Percentiles rank a stretch among this genome's conserved stretches.
Conservation (phyloP, 2,888 invertebrate species). For the Hydriomena furcata region DNA sequence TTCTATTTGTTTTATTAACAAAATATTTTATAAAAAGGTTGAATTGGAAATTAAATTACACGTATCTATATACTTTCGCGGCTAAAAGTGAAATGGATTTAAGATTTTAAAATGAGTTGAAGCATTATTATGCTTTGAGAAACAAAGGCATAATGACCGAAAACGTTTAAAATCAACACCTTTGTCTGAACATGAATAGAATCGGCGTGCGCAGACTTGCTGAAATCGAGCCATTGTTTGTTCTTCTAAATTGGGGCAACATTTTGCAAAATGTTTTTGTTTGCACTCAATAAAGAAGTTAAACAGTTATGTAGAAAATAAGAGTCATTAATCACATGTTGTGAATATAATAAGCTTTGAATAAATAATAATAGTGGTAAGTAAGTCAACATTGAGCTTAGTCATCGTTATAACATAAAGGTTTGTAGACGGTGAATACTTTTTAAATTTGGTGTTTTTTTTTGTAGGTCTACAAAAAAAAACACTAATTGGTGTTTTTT, state of each 20-base stretch:
- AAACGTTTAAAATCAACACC: conserved; percentile 23
- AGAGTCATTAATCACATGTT: conserved; percentile 7
- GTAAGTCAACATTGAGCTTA: not conserved
- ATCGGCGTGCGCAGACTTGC: conserved; percentile 16
- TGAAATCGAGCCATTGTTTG: conserved; percentile 23
- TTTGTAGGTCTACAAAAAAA: too few relatives aligned
- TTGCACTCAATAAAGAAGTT: conserved; percentile 4
- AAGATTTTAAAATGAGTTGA: conserved; percentile 2
- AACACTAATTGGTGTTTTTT: too few relatives aligned
- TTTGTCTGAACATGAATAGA: conserved; percentile 26
- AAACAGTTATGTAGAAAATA: conserved; percentile 10
- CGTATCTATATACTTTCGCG: not conserved
- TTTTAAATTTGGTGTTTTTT: too few relatives aligned
- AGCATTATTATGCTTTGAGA: conserved; percentile 11
- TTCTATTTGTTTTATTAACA: too few relatives aligned
- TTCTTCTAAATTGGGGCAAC: conserved; percentile 9
- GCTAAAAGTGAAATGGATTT: not conserved
- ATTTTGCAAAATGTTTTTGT: conserved; percentile 15
- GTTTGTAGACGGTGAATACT: too few relatives aligned
- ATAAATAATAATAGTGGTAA: conserved; percentile 1
- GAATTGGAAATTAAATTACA: not conserved
- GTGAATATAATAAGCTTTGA: not conserved
- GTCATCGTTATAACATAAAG: not conserved
- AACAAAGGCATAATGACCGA: conserved; percentile 26
- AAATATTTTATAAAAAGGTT: too few relatives aligned